Percentiles rank a stretch among this genome's conserved stretches.
These are phyloP conservation scores for Oscheius sp. DNA, from an alignment of 2,888 invertebrate species.

Conservation along the genomic window DNA sequence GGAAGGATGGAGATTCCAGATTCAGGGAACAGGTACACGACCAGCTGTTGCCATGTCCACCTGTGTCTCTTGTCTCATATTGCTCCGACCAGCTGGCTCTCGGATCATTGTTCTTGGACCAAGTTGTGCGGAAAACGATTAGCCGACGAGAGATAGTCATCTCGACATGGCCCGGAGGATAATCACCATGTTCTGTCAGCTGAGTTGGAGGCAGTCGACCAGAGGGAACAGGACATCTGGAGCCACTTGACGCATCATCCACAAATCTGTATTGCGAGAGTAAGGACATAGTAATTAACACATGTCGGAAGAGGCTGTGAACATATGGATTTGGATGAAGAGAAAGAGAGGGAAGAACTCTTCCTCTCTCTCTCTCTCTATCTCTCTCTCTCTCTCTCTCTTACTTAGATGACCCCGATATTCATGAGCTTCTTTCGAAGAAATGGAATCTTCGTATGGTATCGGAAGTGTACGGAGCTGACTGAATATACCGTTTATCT, in stretches of 20 bases:
- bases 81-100: conserved; percentile 14
- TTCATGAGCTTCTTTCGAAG: no score
- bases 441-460: no score
- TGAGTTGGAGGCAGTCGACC: neutral
- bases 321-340: neutral
- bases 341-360: neutral
- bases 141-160: conserved; percentile 6
- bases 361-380: no score
- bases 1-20: neutral
- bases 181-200: neutral
- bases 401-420: no score
- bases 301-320: neutral
- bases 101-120: conserved; percentile 9
- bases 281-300: conserved; percentile 7
- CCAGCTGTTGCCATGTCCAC: conserved; percentile 8
- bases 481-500: no score
- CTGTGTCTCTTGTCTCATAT: conserved; percentile 10
- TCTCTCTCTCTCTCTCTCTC: no score
- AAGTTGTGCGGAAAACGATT: conserved; percentile 19
- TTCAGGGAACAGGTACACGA: neutral
- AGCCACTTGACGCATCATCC: conserved; percentile 10
- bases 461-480: no score
- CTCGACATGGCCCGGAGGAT: conserved; percentile 14
- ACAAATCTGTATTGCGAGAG: neutral
- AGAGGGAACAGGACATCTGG: neutral